Evolutionary conservation across 2,797 vertebrate genomes (phyloP), one percentile per base, ranked within the genome.

Genomic region (Catamblyrhynchus diadema): DNA sequence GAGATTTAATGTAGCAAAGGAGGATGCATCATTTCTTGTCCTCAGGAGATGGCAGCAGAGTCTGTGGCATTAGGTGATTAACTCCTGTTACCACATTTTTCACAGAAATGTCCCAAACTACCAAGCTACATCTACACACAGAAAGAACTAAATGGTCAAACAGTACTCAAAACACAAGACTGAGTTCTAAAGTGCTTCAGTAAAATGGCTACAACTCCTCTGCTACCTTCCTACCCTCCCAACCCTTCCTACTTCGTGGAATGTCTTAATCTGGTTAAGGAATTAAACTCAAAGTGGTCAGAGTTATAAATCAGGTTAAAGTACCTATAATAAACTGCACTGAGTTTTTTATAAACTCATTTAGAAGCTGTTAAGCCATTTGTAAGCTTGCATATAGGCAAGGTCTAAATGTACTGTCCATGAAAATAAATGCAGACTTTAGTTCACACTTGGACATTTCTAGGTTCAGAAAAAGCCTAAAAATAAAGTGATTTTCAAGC

Each of bases 11-110:
- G 81, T 57, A 69, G 60, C 45, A 71, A 85, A 94, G 22, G 45
- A 87, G 27, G 72, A 87, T 83, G 72, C 61, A 90, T 61, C 7
- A 67, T 78, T 94, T 87, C 57, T 89, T 60, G 11, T 91, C 44
- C 77, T 95, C 93, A 87, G 75, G 85, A 96, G 93, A 85, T 92
- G 93, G 91, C 95, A 95, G 94, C 65, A 95, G 86, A 96, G 79
- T 41, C 81, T 91, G 75, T 32, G 47, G 18, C 59, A 65, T 71
- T 57, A 67, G 57, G 30, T 70, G 59, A 88, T 47, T 59, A 94
- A 74, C 27, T 86, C 13, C 64, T 69, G 27, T 41, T 28, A 51
- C 5, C 10, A 37, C 10, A 45, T 81, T 84, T 75, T 81, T 61
- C 62, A 79, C 9, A 60, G 20, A 69, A 79, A 37, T 5, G 13